Base-by-base conservation (phyloP, 2,888 invertebrate genomes). In the Bellardia pandia region DNA sequence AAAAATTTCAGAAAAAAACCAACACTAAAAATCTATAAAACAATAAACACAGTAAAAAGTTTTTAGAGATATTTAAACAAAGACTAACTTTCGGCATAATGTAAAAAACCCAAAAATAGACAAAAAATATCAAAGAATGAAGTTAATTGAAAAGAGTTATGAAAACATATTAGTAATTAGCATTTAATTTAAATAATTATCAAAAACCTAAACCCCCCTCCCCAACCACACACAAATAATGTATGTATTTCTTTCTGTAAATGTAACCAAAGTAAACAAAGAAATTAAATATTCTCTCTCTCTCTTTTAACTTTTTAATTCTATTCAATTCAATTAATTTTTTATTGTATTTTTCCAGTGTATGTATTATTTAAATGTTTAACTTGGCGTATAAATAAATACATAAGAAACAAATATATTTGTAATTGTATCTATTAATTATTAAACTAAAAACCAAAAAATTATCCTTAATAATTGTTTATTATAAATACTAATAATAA, bases 141-240 rank as follows among this genome's bases (percentile, higher is more conserved):
- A 83, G 83, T 86, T 86, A 81, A 79, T 53, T 81, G 4, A 68
- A 77, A 60, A 60, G 14, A 60, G 42, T 23, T 23, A 72, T 11
- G 16, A 76, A 60, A 51, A 71, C 56, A 71, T 79, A 79, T 86
- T 79, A 79, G 51, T 66, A 86, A 64, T 75, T 75, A 83, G 78
- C 74, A 75, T 82, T 78, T 82, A 75, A 45, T 69, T 76, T 72
- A 85, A 85, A 85, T 86, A 60, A 80, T 79, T 88, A 37, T 6
- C 88, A 86, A 88, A 85, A 88, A 77, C 72, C 77, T 86, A 85
- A 79, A 80, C 86, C 86, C 69, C 60, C 78, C 56, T n/a, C 23
- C 23, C 23, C 23, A 23, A 0, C 23, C 23, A 23, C 23, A 74
- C 42, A 40, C 13, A 40, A 40, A 2, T 40, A 40, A 40, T 7